Evolutionary conservation across 2,888 invertebrate genomes (phyloP), one percentile per base, ranked within the genome.

Genomic region (Drosophila neutralis): DNA sequence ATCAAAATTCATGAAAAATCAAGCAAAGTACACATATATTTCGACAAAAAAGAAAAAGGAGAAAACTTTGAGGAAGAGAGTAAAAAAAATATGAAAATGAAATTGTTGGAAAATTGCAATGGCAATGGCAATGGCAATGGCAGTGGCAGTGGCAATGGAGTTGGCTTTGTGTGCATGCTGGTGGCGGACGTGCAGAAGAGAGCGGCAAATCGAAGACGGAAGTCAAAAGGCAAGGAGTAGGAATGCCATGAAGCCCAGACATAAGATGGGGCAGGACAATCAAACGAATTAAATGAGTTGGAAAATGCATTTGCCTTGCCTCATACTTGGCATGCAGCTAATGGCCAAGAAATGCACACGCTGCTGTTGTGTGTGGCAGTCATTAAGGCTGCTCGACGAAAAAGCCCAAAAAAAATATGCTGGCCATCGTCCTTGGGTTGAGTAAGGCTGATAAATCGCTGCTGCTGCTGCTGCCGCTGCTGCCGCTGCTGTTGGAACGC

Each of bases 41-140:
- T 57, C 35, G 58, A 65, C 33, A 11, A 10, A 33, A 33, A 33
- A 33, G 2, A 10, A 10, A 33, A 45, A 24, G 58, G 42, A 65
- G 52, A 68, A 63, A 74, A 56, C 63, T 57, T 54, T 58, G 59
- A 31, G 31, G 18, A 69, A 51, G 64, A 75, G 69, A 56, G 42
- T 68, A 76, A 66, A 53, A 69, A 71, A 76, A 76, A 78, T 77
- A 78, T 80, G 63, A 82, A 82, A 76, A 81, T 81, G 59, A 81
- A 83, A 84, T 81, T 66, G 82, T 76, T 77, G 82, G 74, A 83
- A 83, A 84, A 82, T 83, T 79, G 82, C 74, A 74, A 69, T 63
- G 60, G 67, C 70, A 61, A 68, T 65, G 69, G 57, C 49, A 35
- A n/a, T 61, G 38, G 59, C 60, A 35, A 8, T 38, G 62, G 38